A percentile compares a stretch with the other conserved stretches of the same genome.
Evolutionary conservation across 2,113 vertebrate genomes (phyloP).

Genomic region (Lepus europaeus): DNA sequence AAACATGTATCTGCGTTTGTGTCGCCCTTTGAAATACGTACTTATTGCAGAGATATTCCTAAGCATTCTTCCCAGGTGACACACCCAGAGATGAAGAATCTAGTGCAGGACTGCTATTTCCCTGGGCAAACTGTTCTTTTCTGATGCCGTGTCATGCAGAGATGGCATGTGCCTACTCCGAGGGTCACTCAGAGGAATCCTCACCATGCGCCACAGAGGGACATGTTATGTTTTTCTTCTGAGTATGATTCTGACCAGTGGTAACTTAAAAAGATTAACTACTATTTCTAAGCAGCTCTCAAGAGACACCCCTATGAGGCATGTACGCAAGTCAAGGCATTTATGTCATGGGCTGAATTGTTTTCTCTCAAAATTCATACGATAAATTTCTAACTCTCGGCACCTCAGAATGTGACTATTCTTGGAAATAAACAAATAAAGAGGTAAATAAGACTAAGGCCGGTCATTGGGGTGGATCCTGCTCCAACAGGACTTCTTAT

Average conservation of each 20-base stretch:
- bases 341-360: not conserved
- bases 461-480: not conserved
- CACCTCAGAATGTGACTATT: not conserved
- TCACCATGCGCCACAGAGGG: not conserved
- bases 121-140: not conserved
- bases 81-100: not conserved
- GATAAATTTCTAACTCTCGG: not conserved
- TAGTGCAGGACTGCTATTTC: not conserved
- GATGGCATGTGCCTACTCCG: not conserved
- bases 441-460: not conserved
- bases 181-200: not conserved
- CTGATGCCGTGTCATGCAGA: not conserved
- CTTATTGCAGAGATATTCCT: not conserved
- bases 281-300: not conserved
- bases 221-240: not conserved
- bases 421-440: not conserved
- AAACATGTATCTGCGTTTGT: not conserved
- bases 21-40: slow-evolving; percentile 27
- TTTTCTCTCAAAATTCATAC: not conserved
- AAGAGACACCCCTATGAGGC: too few relatives aligned
- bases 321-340: not conserved
- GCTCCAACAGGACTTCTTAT: not conserved
- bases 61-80: not conserved
- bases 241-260: not conserved
- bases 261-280: not conserved